Percentiles rank a stretch among this genome's conserved stretches.
These are phyloP conservation scores for Hippopotamyrus pictus DNA, from an alignment of 2,797 vertebrate genomes.

Conservation along the genomic window DNA sequence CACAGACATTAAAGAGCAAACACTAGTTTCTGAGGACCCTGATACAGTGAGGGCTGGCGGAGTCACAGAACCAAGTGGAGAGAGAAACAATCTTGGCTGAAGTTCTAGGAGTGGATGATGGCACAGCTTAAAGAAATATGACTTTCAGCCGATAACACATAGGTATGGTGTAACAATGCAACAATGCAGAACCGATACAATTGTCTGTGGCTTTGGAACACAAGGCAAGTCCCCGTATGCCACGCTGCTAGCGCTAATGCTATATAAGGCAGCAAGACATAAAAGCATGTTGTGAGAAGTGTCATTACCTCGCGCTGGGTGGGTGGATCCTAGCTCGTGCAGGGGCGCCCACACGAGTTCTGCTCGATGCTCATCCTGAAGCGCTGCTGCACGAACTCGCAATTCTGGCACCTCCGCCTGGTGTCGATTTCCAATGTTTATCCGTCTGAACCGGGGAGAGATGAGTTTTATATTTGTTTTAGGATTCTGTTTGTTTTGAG, in stretches of 20 bases:
- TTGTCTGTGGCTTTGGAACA: not conserved
- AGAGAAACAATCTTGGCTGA: not conserved
- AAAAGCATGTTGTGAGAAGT: not conserved
- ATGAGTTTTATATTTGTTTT: not conserved
- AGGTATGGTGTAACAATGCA: not conserved
- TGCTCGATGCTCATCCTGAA: constrained; percentile 74
- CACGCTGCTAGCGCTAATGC: not conserved
- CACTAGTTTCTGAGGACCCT: not conserved
- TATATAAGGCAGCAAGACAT: not conserved
- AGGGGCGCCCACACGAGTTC: constrained; percentile 82
- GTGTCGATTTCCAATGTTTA: constrained; percentile 91
- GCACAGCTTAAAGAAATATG: not conserved
- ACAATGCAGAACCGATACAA: not conserved
- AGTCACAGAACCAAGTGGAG: not conserved
- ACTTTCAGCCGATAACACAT: not conserved
- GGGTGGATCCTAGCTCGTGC: constrained; percentile 64
- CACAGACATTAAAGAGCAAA: not conserved
- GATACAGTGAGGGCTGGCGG: not conserved
- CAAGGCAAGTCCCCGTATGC: not conserved
- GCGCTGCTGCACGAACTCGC: constrained; percentile 66
- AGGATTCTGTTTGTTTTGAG: not conserved
- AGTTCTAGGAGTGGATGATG: not conserved
- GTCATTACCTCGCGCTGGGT: constrained; percentile 67
- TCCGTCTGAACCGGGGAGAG: constrained; percentile 64
- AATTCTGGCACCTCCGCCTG: constrained; percentile 90